Evolutionary conservation across 2,797 vertebrate species (phyloP).

Genomic region (Enteromius radiatus): DNA sequence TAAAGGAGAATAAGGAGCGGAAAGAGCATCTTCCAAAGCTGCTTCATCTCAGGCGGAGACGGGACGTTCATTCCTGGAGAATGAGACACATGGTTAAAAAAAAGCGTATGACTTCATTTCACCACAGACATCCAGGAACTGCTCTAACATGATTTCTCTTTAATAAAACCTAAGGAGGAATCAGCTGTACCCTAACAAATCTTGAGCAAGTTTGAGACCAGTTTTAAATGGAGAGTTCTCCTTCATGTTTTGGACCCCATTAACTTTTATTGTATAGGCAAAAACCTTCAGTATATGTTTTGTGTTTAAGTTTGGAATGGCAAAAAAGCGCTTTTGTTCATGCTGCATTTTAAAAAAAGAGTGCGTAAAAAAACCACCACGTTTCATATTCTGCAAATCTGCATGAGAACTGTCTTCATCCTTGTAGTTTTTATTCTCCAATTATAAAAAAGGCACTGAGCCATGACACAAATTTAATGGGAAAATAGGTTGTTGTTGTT

Average conservation of each 20-base stretch:
- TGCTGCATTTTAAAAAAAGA: background rate
- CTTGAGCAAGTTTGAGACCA: background rate
- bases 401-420: conserved; percentile 33
- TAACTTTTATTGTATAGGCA: background rate
- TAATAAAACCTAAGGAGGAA: conserved; percentile 3
- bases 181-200: background rate
- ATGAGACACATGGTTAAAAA: conserved; percentile 6
- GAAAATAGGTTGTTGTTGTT: conserved; percentile 55
- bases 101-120: conserved; percentile 16
- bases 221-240: background rate
- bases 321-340: background rate
- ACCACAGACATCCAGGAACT: conserved; percentile 32
- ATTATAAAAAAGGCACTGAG: conserved; percentile 66
- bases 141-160: background rate
- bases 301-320: background rate
- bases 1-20: conserved; percentile 72
- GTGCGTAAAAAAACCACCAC: background rate
- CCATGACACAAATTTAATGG: conserved; percentile 56
- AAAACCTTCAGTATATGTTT: background rate
- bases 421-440: conserved; percentile 7
- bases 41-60: conserved; percentile 75
- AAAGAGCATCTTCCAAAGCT: conserved; percentile 71
- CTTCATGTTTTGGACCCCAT: background rate
- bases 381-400: background rate
- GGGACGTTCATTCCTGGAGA: conserved; percentile 59